Percentiles rank a stretch among this genome's conserved stretches.
Evolutionary conservation across 2,797 vertebrate genomes (phyloP).

Genomic region (Enteromius viviparus): DNA sequence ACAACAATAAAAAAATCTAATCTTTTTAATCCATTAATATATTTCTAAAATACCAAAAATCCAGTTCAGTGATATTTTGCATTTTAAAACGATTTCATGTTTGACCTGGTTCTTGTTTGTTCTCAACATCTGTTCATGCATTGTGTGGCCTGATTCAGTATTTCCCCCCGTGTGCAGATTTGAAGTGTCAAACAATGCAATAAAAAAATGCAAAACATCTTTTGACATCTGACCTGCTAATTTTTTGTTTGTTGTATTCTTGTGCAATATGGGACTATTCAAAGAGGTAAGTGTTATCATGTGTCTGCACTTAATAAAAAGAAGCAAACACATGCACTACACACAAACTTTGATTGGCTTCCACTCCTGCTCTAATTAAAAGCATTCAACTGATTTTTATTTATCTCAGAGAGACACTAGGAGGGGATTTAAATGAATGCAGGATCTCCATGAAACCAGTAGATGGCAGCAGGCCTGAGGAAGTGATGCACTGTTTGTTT

Average conservation of each 20-base stretch:
- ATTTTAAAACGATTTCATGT: not conserved
- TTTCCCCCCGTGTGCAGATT: not conserved
- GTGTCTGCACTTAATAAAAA: not conserved
- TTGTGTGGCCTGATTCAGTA: not conserved
- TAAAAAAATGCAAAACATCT: not conserved
- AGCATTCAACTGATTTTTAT: not conserved
- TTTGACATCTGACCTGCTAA: conserved; percentile 15
- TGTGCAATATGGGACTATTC: not conserved
- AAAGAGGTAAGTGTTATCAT: not conserved
- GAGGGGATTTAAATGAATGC: not conserved
- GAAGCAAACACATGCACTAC: not conserved
- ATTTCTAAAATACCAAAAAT: not conserved
- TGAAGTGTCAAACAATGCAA: not conserved
- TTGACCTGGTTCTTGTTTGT: not conserved
- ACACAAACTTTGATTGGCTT: not conserved
- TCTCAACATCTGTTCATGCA: conserved; percentile 8
- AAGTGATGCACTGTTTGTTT: conserved; percentile 7
- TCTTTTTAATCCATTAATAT: not conserved
- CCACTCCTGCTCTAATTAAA: conserved; percentile 13
- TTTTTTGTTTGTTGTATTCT: not conserved
- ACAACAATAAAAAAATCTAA: not conserved
- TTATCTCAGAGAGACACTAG: not conserved
- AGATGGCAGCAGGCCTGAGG: conserved; percentile 48
- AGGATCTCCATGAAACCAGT: conserved; percentile 19
- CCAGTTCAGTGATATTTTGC: not conserved